Evolutionary conservation across 2,797 vertebrate genomes (phyloP), one percentile per base, ranked within the genome.

Genomic region (Lacerta bilineata): DNA sequence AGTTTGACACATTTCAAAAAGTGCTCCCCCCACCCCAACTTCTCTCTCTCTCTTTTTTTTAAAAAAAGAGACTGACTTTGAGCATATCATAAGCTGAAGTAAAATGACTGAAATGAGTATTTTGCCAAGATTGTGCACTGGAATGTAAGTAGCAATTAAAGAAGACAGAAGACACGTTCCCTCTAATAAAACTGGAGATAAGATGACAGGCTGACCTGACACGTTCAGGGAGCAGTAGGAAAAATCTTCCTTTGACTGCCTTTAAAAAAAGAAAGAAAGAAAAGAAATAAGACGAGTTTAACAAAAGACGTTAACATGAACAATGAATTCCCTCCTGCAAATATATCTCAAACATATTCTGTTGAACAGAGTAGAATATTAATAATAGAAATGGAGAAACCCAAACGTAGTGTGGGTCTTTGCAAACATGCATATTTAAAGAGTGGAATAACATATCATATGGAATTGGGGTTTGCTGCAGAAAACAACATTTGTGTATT

Each of bases 111-210:
- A 90, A 95, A 92, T 61, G 89, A 93, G 83, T 79, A 59, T 94
- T 90, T 91, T 91, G 82, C 83, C 78, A 87, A 76, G 91, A 89
- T 90, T 91, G 82, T 89, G 61, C 69, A 85, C 10, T 66, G 43
- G 84, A 88, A 91, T 90, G 88, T 64, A 50, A 85, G 84, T 83
- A 93, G 80, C 87, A 95, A 93, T 96, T 95, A 93, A 90, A 91
- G 87, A 55, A 90, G 39, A 75, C 50, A 71, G 3, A 46, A 90
- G 84, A 84, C 36, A 83, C 2, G 46, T 83, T 94, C 74, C 77
- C 93, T 91, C 78, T 91, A 82, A 86, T 85, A 90, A 90, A 87
- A 88, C n/a, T 18, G 46, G 20, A 92, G 74, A 9, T 13, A 46
- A 50, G 80, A 29, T 33, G 27, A 18, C 69, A 85, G 55, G 1